Evolutionary conservation across 2,797 vertebrate genomes (phyloP).

Genomic region (Hoplostethus atlanticus): DNA sequence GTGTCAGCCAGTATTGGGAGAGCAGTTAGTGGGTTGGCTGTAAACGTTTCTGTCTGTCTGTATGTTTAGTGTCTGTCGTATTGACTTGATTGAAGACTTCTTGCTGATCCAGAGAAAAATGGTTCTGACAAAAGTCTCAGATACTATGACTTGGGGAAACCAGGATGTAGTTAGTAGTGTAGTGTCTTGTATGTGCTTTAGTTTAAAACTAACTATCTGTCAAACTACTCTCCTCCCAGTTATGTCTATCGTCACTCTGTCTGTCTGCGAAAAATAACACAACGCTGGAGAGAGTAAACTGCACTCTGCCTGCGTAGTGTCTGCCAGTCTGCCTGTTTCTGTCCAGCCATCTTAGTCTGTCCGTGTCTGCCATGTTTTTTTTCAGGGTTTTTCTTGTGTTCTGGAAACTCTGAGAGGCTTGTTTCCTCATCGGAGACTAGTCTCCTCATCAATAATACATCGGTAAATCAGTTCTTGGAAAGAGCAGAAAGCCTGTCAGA

Average conservation of each 20-base stretch:
- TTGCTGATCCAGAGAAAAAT: slow-evolving; percentile 16
- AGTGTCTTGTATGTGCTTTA: not conserved
- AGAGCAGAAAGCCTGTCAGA: too few relatives aligned
- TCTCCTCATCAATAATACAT: not conserved
- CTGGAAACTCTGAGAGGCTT: slow-evolving; percentile 14
- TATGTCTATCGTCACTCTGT: not conserved
- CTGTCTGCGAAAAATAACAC: slow-evolving; percentile 11
- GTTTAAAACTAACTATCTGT: not conserved
- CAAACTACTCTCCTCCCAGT: too few relatives aligned
- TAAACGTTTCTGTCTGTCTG: slow-evolving; percentile 1
- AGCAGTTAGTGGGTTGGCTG: not conserved
- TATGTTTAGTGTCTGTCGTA: not conserved
- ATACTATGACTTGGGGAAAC: not conserved
- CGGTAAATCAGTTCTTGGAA: too few relatives aligned
- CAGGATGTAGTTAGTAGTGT: too few relatives aligned
- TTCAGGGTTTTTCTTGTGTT: slow-evolving; percentile 1
- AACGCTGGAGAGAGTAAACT: not conserved
- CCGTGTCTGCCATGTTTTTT: not conserved
- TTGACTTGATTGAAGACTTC: slow-evolving; percentile 19
- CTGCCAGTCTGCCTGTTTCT: slow-evolving; percentile 6
- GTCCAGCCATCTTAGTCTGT: slow-evolving; percentile 6
- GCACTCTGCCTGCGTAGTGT: not conserved
- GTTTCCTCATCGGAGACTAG: too few relatives aligned
- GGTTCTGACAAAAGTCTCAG: slow-evolving; percentile 5
- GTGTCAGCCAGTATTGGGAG: not conserved